phyloP scores from a whole-genome alignment of 1,140 invertebrate species.

The Sipha flava region DNA sequence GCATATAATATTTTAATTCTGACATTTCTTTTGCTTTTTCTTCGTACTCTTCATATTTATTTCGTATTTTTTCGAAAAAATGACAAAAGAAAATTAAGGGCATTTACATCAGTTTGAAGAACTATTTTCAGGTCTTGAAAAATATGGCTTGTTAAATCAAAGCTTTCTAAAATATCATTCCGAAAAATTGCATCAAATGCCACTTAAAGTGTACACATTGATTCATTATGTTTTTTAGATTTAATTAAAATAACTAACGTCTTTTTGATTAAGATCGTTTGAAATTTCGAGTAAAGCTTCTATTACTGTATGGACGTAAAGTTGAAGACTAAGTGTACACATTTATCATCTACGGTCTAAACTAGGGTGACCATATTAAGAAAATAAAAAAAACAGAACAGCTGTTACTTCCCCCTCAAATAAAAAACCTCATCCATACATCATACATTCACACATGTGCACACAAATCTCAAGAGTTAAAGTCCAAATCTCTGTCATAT shows the following conservation, averaged over 20 bases:
- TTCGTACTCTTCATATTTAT: background rate
- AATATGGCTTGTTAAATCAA: background rate
- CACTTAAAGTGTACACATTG: background rate
- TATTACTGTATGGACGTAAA: no score
- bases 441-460: no score
- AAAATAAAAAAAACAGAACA: no score
- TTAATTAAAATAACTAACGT: background rate
- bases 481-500: no score
- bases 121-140: background rate
- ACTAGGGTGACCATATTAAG: no score
- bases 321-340: no score
- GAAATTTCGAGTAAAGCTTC: background rate
- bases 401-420: no score
- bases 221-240: background rate
- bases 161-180: no score
- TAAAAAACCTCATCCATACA: no score
- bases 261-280: background rate
- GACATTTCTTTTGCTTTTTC: background rate
- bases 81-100: background rate
- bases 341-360: no score
- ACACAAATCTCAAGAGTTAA: no score
- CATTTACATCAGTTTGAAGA: background rate
- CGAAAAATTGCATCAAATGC: background rate
- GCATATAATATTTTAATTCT: background rate
- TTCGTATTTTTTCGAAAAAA: background rate